phyloP scores from a whole-genome alignment of 2,113 vertebrate species.

The Arenaria interpres region DNA sequence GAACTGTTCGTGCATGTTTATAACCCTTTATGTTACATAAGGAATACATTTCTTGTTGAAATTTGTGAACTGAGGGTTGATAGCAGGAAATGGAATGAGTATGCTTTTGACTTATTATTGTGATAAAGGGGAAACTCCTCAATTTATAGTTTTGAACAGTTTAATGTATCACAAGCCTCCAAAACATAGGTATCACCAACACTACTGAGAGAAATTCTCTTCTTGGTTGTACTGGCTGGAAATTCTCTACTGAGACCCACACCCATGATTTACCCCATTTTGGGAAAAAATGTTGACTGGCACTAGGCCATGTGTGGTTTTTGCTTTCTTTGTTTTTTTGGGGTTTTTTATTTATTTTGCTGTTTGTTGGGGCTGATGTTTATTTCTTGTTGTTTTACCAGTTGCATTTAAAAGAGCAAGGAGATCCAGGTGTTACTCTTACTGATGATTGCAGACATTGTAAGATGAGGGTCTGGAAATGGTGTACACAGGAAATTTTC shows the following conservation, averaged over 20 bases:
- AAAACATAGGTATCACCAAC: neutral
- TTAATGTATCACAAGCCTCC: neutral
- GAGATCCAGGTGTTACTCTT: neutral
- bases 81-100: neutral
- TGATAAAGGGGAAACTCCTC: neutral
- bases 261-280: neutral
- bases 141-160: neutral
- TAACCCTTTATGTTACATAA: neutral
- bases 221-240: neutral
- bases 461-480: neutral
- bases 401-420: neutral
- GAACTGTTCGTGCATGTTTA: neutral
- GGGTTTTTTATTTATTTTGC: neutral
- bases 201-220: neutral
- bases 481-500: neutral
- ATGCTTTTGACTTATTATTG: neutral
- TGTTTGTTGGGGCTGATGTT: neutral
- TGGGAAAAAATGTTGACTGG: neutral
- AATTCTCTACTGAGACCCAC: neutral
- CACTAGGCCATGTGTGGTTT: neutral
- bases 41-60: neutral
- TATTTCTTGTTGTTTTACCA: neutral
- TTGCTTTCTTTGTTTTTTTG: neutral
- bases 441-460: neutral
- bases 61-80: neutral